Conservation (phyloP, 2,888 invertebrate genomes). For the Agrotis ipsilon region DNA sequence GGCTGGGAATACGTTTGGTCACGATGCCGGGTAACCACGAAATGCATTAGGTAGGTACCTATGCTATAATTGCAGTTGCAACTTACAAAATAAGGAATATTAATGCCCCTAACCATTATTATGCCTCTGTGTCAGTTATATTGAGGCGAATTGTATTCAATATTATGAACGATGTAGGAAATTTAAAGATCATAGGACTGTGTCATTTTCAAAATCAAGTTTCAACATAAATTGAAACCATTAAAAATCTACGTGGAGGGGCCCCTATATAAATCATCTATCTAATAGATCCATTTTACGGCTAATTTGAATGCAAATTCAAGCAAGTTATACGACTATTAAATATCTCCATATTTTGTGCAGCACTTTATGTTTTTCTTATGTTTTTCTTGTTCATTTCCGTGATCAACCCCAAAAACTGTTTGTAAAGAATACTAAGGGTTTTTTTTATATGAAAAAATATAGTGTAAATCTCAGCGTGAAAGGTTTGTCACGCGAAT, state of each 20-base stretch:
- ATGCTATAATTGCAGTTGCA: neutral
- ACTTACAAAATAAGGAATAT: neutral
- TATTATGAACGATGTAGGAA: neutral
- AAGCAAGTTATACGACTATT: neutral
- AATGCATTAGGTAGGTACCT: neutral
- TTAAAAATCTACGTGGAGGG: neutral
- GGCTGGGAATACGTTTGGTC: neutral
- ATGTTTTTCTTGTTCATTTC: too few species aligned
- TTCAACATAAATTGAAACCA: neutral
- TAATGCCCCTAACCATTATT: neutral
- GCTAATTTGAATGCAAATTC: conserved; percentile 2
- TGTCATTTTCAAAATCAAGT: neutral
- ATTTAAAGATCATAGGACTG: neutral
- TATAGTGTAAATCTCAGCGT: conserved; percentile 10
- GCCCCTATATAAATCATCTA: neutral
- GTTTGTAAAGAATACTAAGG: neutral
- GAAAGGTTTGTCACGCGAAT: conserved; percentile 29
- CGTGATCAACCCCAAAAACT: neutral
- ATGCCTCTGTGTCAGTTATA: neutral
- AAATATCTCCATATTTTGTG: neutral
- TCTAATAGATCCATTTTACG: neutral
- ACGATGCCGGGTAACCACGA: neutral
- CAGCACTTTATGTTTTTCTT: neutral
- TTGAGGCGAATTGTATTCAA: neutral
- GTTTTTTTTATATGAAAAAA: conserved; percentile 1